These are phyloP conservation scores for Mystacornis crossleyi DNA, from an alignment of 2,113 vertebrate species.

Conservation along the genomic window DNA sequence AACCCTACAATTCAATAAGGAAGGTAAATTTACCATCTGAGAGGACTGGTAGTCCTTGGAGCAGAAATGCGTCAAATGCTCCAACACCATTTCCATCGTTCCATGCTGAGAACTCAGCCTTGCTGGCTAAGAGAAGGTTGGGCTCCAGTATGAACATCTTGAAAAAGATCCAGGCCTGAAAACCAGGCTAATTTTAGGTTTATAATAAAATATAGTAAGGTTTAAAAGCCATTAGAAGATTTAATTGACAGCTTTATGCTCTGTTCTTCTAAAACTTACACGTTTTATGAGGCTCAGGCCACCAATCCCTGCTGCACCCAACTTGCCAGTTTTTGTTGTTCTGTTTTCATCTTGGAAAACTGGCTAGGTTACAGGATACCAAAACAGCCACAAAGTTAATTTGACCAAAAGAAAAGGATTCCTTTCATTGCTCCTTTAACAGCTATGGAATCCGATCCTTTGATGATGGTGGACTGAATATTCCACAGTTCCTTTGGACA, in stretches of 20 bases:
- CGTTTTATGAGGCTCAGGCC: not conserved
- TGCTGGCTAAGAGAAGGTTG: not conserved
- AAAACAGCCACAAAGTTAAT: not conserved
- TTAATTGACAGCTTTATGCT: conserved; percentile 30
- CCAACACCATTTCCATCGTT: not conserved
- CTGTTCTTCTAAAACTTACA: conserved; percentile 4
- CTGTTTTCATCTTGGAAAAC: not conserved
- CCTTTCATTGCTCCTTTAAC: not conserved
- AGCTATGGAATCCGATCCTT: not conserved
- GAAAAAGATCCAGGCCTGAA: conserved; percentile 1
- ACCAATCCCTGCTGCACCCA: not conserved
- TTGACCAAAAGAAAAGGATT: not conserved
- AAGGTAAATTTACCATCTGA: not conserved
- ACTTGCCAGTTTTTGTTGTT: not conserved
- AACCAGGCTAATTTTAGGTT: conserved; percentile 41
- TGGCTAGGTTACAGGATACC: not conserved
- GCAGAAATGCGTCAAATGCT: not conserved
- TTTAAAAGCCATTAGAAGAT: conserved; percentile 44
- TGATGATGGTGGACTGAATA: not conserved
- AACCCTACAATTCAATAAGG: not conserved
- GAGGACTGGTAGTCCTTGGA: not conserved
- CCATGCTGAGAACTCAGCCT: not conserved
- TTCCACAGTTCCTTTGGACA: not conserved
- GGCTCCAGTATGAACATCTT: not conserved
- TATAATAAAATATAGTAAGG: conserved; percentile 13